phyloP scores from a whole-genome alignment of 2,888 invertebrate species.

The Leptinotarsa rubiginosa region DNA sequence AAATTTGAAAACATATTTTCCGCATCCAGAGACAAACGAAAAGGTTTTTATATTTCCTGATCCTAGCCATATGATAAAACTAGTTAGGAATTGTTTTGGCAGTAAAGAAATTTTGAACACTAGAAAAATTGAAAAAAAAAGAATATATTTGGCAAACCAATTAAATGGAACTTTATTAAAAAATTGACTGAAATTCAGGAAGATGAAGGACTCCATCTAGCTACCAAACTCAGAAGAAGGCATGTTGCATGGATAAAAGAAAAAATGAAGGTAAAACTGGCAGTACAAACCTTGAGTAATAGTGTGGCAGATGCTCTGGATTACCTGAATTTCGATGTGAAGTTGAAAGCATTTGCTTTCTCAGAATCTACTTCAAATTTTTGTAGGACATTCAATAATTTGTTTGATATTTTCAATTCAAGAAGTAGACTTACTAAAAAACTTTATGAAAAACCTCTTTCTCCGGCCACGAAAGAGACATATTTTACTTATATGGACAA shows the following conservation, averaged over 20 bases:
- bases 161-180: constrained; percentile 19
- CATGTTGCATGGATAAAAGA: constrained; percentile 28
- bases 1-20: constrained; percentile 10
- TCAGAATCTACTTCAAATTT: constrained; percentile 27
- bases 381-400: constrained; percentile 23
- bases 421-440: constrained; percentile 26
- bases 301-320: constrained; percentile 27
- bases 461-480: not conserved
- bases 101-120: not conserved
- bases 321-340: constrained; percentile 9
- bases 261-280: constrained; percentile 49
- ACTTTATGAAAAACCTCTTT: constrained; percentile 25
- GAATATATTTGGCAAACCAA: not conserved
- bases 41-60: constrained; percentile 3
- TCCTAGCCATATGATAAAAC: constrained; percentile 20
- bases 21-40: constrained; percentile 3
- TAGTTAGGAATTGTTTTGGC: constrained; percentile 11
- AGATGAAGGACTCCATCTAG: constrained; percentile 23
- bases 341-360: not conserved
- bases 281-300: constrained; percentile 46
- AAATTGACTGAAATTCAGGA: constrained; percentile 42
- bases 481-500: constrained; percentile 22
- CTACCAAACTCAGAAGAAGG: constrained; percentile 22
- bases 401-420: constrained; percentile 35
- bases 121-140: not conserved